A percentile compares a stretch with the other conserved stretches of the same genome.
These are phyloP conservation scores for Sphaeramia orbicularis DNA, from an alignment of 2,797 vertebrate species.

Conservation along the genomic window DNA sequence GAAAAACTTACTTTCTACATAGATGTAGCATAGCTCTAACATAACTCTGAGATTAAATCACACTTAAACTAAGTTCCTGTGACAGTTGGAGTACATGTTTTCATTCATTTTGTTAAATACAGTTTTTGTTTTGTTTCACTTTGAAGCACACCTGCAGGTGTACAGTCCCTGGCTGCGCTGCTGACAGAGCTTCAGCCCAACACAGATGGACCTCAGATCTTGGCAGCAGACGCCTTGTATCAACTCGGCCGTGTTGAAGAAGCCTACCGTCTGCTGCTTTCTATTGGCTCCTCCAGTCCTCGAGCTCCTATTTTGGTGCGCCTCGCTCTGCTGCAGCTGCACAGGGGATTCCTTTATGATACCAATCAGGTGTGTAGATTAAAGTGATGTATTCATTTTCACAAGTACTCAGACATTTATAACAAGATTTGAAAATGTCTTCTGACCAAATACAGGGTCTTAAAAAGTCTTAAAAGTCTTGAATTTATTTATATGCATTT, in stretches of 20 bases:
- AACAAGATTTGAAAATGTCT: neutral
- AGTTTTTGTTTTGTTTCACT: neutral
- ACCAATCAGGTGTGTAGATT: slow-evolving; percentile 89
- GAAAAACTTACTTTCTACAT: too few relatives aligned
- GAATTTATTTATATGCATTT: too few relatives aligned
- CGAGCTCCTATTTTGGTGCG: slow-evolving; percentile 88
- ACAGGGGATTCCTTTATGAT: slow-evolving; percentile 90
- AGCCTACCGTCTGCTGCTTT: slow-evolving; percentile 88
- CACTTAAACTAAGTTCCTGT: too few relatives aligned
- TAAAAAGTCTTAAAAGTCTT: too few relatives aligned
- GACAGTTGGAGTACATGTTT: too few relatives aligned
- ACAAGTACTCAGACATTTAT: neutral
- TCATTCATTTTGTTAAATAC: neutral
- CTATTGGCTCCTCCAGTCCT: slow-evolving; percentile 81
- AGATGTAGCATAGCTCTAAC: too few relatives aligned
- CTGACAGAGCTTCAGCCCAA: slow-evolving; percentile 89
- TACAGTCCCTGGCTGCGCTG: slow-evolving; percentile 89
- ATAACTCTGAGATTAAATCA: too few relatives aligned
- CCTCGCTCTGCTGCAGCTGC: slow-evolving; percentile 91
- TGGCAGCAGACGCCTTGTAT: slow-evolving; percentile 94
- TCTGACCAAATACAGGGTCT: too few relatives aligned
- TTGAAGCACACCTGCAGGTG: slow-evolving; percentile 86
- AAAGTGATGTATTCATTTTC: neutral
- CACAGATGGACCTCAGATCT: slow-evolving; percentile 83
- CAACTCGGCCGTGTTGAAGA: slow-evolving; percentile 89